Base-by-base conservation (phyloP, 2,888 invertebrate genomes). In the Hypolimnas misippus region DNA sequence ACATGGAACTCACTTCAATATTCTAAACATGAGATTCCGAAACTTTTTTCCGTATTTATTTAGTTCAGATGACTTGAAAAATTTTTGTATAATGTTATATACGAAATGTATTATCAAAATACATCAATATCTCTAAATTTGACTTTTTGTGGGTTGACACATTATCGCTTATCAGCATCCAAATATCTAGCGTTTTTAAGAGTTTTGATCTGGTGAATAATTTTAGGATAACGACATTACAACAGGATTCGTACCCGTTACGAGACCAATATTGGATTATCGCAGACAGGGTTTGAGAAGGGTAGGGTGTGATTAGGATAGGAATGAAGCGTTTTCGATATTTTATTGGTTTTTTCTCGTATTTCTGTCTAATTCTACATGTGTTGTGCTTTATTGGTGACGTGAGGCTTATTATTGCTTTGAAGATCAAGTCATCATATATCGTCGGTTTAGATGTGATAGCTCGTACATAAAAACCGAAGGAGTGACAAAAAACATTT, bases 291-390 rank as follows among this genome's bases (percentile, higher is more conserved):
- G 12, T 44, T 42, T 66, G 66, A 66, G 60, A 31, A 66, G 65
- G 65, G 65, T 66, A 50, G 8, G 31, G 57, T 63, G 56, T 54
- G 53, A 53, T 62, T 62, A 58, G 65, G 62, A 58, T 66, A 63
- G 50, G 59, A 49, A 63, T 63, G 33, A 33, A 16, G 12, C 52
- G 7, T 44, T 59, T 53, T 21, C 17, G n/a, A 60, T 65, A 56
- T 52, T 49, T 53, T 65, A 57, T 61, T 61, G 57, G 64, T 8
- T 61, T 44, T 52, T 52, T 33, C 44, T 14, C 35, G 42, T 42
- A 21, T 44, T 52, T 52, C 14, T 29, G 10, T 8, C 29, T 16
- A 29, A 2, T 40, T 8, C 1, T 40, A 14, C 49, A 29, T 29
- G 21, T 7, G 25, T n/a, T 8, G 14, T 49, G 8, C 29, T 29